A percentile compares a stretch with the other conserved stretches of the same genome.
These are phyloP conservation scores for Chinchilla lanigera DNA, from an alignment of 2,113 vertebrate species.

Conservation along the genomic window DNA sequence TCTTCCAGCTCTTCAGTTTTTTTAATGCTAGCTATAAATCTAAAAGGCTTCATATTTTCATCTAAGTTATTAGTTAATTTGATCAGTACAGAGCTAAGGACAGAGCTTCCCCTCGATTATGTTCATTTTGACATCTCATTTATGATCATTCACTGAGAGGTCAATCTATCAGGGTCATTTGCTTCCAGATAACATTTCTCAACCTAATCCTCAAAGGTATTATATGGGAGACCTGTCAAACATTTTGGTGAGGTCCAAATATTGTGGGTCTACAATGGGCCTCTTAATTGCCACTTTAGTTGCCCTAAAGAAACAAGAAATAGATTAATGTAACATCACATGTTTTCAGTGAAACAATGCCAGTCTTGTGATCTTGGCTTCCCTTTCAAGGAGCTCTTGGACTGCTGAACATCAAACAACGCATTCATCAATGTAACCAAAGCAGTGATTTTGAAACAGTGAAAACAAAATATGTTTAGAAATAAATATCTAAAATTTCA, in stretches of 20 bases:
- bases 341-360: not conserved
- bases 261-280: not conserved
- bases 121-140: not conserved
- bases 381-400: not conserved
- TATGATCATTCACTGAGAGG: not conserved
- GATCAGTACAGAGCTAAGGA: slow-evolving; percentile 43
- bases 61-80: slow-evolving; percentile 42
- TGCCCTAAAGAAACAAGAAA: slow-evolving; percentile 40
- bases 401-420: not conserved
- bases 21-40: not conserved
- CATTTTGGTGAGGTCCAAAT: not conserved
- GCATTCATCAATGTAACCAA: slow-evolving; percentile 15
- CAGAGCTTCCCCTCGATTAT: not conserved
- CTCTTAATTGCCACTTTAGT: slow-evolving; percentile 32
- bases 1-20: not conserved
- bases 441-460: not conserved
- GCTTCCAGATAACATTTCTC: slow-evolving; percentile 28
- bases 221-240: slow-evolving; percentile 1
- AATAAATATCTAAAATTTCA: slow-evolving; percentile 8
- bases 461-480: not conserved
- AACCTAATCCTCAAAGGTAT: not conserved
- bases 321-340: not conserved
- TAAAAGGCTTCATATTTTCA: not conserved
- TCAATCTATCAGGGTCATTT: slow-evolving; percentile 1
- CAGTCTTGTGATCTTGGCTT: not conserved